Conservation (phyloP, 30 jellyfish, hydroid and myxozoan genomes). For the Hydra vulgaris region DNA sequence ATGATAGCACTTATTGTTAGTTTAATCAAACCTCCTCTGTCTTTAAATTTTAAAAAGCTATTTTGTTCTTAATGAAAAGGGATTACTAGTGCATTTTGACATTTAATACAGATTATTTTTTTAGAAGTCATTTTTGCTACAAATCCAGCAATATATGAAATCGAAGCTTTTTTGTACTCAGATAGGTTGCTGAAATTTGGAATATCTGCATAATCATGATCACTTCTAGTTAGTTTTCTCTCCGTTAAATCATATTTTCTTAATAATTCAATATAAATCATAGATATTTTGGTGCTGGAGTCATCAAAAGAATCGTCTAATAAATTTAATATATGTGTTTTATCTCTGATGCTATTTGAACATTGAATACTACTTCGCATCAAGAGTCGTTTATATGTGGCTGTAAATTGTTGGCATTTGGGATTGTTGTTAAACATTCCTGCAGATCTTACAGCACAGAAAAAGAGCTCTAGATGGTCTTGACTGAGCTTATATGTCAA, state of each 20-base stretch:
- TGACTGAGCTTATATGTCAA: too few relatives aligned
- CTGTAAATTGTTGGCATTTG: too few relatives aligned
- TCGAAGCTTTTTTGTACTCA: slow-evolving; percentile 36
- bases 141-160: slow-evolving; percentile 49
- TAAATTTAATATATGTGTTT: too few relatives aligned
- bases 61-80: not conserved
- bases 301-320: too few relatives aligned
- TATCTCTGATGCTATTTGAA: too few relatives aligned
- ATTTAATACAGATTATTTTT: slow-evolving; percentile 1
- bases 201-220: slow-evolving; percentile 34
- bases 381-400: too few relatives aligned
- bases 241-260: slow-evolving; percentile 30
- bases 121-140: slow-evolving; percentile 20
- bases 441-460: too few relatives aligned
- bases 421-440: too few relatives aligned
- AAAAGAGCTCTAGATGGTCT: too few relatives aligned
- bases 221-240: slow-evolving; percentile 11
- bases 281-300: too few relatives aligned
- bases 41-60: slow-evolving; percentile 31
- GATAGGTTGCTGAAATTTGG: slow-evolving; percentile 4
- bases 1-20: slow-evolving; percentile 32
- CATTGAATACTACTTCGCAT: too few relatives aligned
- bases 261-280: not conserved
- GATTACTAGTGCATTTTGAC: slow-evolving; percentile 3
- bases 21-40: slow-evolving; percentile 50